Evolutionary conservation across 2,888 invertebrate species (phyloP), one percentile per base, ranked within the genome.

Genomic region (Neoascia interrupta): DNA sequence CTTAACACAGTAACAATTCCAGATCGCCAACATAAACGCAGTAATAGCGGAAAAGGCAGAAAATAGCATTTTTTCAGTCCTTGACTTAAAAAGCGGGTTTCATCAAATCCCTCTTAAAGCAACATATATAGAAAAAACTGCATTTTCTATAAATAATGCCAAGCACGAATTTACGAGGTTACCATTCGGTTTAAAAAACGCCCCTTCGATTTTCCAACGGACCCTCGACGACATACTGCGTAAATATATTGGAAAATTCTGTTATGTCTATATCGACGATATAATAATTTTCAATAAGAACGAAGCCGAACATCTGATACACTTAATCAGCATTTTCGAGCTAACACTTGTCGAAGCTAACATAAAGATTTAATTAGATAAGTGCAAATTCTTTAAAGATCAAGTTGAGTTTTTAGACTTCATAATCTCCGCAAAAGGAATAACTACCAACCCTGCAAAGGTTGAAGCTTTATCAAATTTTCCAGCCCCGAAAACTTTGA

Each of bases 361-460:
- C 15, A 64, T 64, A 51, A 60, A 69, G 23, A 13, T 60, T 2
- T 49, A 56, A 18, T 6, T 70, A 6, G 60, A 70, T 23, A 70
- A 70, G 16, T 58, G 39, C 21, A 18, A 36, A 0, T 43, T 19
- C n/a, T 43, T 19, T 0, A 43, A 43, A 23, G 1, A 3, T 4
- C 21, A 43, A 5, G 49, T 49, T 4, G 49, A 82, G 36, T 86
- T 83, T 64, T 63, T 87, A 28, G 85, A 86, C 3, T 85, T 85
- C 39, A 56, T 85, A 5, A 45, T 80, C n/a, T 75, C 75, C 1
- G 54, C 69, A 10, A 82, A 84, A 2, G 83, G 82, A 10, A 79
- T 83, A 8, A 82, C 72, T 60, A 84, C 84, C 5, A 81, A 84
- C 47, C 82, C 82, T 1, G 26, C 68, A 23, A 83, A 83, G 70